Evolutionary conservation across 2,113 vertebrate genomes (phyloP).

Genomic region (Tachysurus vachellii): DNA sequence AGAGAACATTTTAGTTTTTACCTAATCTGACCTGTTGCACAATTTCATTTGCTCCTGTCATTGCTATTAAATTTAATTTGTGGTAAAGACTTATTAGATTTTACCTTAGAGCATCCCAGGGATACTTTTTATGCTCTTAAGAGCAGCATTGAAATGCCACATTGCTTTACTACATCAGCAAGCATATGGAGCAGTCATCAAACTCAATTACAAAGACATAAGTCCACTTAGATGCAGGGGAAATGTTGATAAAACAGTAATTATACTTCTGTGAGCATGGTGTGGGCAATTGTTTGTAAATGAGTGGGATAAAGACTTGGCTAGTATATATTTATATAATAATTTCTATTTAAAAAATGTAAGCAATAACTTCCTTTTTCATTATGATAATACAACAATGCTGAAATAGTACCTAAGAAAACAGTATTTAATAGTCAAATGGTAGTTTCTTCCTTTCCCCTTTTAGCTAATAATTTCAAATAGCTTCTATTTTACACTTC

Average conservation of each 20-base stretch:
- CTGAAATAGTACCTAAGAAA: background rate
- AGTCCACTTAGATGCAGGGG: background rate
- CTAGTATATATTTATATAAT: background rate
- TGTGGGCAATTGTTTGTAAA: background rate
- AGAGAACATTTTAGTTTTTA: constrained; percentile 10
- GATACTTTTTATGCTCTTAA: background rate
- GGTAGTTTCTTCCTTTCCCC: background rate
- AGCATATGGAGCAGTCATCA: background rate
- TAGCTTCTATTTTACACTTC: background rate
- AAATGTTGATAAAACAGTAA: background rate
- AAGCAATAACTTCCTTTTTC: background rate
- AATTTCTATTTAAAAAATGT: background rate
- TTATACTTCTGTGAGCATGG: background rate
- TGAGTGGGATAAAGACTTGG: background rate
- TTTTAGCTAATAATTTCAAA: background rate
- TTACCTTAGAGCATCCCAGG: background rate
- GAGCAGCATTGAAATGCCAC: constrained; percentile 8
- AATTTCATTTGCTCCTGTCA: constrained; percentile 39
- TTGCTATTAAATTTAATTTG: constrained; percentile 54
- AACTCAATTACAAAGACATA: constrained; percentile 17
- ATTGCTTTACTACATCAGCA: constrained; percentile 13
- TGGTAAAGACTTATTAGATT: background rate
- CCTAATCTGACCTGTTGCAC: constrained; percentile 23
- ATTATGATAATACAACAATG: background rate
- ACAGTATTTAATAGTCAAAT: background rate